Evolutionary conservation across 23 tunicate species (phyloP).

Genomic region (Trididemnum clinides): DNA sequence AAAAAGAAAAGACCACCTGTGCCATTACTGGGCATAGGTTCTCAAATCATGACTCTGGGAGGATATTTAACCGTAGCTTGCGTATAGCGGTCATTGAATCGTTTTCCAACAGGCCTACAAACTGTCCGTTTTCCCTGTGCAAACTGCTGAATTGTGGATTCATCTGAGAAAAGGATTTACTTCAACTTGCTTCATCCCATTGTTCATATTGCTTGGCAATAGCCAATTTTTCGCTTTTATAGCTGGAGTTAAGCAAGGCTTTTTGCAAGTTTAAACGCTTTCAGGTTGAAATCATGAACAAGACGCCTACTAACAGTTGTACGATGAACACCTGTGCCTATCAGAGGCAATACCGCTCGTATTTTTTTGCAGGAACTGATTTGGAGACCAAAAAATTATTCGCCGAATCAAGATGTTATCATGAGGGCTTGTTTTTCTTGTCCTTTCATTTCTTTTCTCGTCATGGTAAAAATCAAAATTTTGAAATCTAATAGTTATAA

Average conservation of each 20-base stretch:
- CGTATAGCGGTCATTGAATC: background rate
- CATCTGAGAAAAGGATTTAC: slow-evolving; percentile 1
- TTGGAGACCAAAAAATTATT: background rate
- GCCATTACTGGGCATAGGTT: slow-evolving; percentile 2
- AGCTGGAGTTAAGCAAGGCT: background rate
- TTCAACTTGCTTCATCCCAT: slow-evolving; percentile 5
- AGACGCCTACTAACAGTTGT: slow-evolving; percentile 5
- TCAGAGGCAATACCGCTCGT: background rate
- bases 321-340: background rate
- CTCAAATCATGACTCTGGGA: background rate
- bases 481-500: no score
- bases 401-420: slow-evolving; percentile 5
- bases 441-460: background rate
- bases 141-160: background rate
- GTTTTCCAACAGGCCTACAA: background rate
- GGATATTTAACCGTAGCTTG: background rate
- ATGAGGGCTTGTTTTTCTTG: background rate
- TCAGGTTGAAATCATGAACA: background rate
- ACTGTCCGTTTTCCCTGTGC: no score
- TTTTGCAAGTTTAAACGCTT: slow-evolving; percentile 1
- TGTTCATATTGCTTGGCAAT: background rate
- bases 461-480: background rate
- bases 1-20: slow-evolving; percentile 1
- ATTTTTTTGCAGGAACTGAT: slow-evolving; percentile 2
- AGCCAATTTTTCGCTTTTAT: background rate